Base-by-base conservation (phyloP, 2,113 vertebrate species). In the Strix aluco region DNA sequence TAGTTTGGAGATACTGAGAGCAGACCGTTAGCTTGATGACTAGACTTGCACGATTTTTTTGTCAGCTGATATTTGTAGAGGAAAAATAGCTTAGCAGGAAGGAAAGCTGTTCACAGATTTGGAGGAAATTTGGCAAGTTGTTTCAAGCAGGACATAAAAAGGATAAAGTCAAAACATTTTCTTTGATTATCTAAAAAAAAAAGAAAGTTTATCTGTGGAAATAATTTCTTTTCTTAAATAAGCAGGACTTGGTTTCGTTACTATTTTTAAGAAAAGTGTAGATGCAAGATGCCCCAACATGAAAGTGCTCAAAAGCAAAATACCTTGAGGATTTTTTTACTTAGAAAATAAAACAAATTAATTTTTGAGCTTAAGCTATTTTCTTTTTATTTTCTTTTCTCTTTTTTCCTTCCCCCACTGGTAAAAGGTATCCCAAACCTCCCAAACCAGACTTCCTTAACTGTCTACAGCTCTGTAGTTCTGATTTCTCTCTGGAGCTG, bases 31-130 rank as follows among this genome's bases (percentile, higher is more conserved):
- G 16, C 78, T 94, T 90, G 93, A 87, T 95, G 70, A 93, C 92
- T 90, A 96, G 92, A 92, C 84, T 96, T 96, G 70, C 65, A 87
- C 0, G 4, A 55, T 74, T 88, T 92, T 97, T 96, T 94, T 91
- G 69, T 95, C 95, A 97, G 89, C 65, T 92, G 83, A 96, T 96
- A 96, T 87, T 96, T 91, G 91, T 78, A 42, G 83, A 77, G 57
- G 89, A 78, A 96, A 97, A 95, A 96, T 86, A 95, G 20, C 77
- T 91, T 92, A 86, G n/a, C 61, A 88, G 88, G 91, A 92, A 92
- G 42, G 38, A 96, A 94, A 88, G 92, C 63, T 97, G 91, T 95
- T 96, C 20, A 0, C 88, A 94, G 83, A 91, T 84, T 94, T 95
- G 61, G 61, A 80, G 49, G 46, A 88, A 95, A 95, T 90, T 90